Conservation (phyloP, 2,888 invertebrate genomes). For the Drosophila gaucha region DNA sequence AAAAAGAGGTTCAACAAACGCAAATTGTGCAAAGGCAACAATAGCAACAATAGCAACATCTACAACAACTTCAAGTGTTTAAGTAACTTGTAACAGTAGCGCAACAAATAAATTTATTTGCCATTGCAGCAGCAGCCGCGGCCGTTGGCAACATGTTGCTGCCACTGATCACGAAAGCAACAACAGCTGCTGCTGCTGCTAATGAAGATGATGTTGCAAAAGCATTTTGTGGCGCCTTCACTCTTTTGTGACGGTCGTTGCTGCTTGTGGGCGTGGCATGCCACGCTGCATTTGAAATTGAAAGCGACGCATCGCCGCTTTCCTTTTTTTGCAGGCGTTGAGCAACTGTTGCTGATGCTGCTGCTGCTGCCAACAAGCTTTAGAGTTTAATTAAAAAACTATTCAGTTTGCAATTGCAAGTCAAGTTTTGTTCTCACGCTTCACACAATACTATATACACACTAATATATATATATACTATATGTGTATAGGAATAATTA, state of each 20-base stretch:
- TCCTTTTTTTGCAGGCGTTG: conserved; percentile 58
- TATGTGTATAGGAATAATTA: conserved; percentile 34
- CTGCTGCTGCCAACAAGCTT: too few species aligned
- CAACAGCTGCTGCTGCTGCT: conserved; percentile 31
- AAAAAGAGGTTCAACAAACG: conserved; percentile 75
- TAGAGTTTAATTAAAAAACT: conserved; percentile 42
- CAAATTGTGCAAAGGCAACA: conserved; percentile 71
- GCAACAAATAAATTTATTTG: conserved; percentile 68
- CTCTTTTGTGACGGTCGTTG: conserved; percentile 55
- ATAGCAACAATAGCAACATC: conserved; percentile 31
- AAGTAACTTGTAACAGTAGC: conserved; percentile 76
- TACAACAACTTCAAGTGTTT: conserved; percentile 49
- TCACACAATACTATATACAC: background rate
- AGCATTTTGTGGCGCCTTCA: conserved; percentile 30
- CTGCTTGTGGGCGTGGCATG: conserved; percentile 58
- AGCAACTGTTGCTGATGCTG: conserved; percentile 34
- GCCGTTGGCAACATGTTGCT: conserved; percentile 60
- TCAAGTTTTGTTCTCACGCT: conserved; percentile 68
- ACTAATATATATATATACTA: conserved; percentile 17
- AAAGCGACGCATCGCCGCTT: conserved; percentile 62
- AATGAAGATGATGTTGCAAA: conserved; percentile 78
- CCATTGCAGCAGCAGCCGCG: conserved; percentile 56
- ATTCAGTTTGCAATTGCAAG: conserved; percentile 40
- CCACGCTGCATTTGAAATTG: conserved; percentile 48
- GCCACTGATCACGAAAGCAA: conserved; percentile 31